phyloP scores from a whole-genome alignment of 2,113 vertebrate genomes.

The Ammospiza caudacuta region DNA sequence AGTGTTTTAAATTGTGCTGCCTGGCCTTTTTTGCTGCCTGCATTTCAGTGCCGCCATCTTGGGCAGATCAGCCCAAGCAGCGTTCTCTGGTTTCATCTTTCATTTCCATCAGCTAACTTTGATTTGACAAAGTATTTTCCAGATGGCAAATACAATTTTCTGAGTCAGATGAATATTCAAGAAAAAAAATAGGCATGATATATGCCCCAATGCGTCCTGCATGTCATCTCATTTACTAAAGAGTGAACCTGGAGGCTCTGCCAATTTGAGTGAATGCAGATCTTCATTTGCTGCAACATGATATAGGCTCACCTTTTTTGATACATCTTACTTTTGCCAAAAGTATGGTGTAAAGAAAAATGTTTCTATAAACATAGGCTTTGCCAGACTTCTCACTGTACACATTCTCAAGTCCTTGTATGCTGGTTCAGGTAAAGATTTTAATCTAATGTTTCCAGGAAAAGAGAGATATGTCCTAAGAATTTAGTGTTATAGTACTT shows the following conservation, averaged over 20 bases:
- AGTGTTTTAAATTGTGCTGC: background rate
- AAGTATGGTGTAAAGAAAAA: background rate
- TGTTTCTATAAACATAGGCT: background rate
- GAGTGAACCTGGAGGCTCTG: background rate
- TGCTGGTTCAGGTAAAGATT: background rate
- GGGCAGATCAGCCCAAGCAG: background rate
- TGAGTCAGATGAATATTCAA: constrained; percentile 8
- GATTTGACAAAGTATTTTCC: background rate
- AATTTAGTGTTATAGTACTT: background rate
- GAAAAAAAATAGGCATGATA: background rate
- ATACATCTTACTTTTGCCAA: background rate
- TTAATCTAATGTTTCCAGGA: background rate
- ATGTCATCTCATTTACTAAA: background rate
- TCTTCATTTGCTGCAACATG: background rate
- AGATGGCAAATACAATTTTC: background rate
- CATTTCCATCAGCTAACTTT: background rate
- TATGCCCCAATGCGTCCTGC: background rate
- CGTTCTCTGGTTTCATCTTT: background rate
- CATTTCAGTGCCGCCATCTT: background rate
- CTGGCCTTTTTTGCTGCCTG: background rate
- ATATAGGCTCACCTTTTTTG: background rate
- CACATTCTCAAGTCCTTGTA: background rate
- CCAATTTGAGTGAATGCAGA: background rate
- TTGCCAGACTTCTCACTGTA: background rate
- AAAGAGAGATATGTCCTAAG: background rate